Evolutionary conservation across 2,797 vertebrate genomes (phyloP).

Genomic region (Rhabdomys pumilio): DNA sequence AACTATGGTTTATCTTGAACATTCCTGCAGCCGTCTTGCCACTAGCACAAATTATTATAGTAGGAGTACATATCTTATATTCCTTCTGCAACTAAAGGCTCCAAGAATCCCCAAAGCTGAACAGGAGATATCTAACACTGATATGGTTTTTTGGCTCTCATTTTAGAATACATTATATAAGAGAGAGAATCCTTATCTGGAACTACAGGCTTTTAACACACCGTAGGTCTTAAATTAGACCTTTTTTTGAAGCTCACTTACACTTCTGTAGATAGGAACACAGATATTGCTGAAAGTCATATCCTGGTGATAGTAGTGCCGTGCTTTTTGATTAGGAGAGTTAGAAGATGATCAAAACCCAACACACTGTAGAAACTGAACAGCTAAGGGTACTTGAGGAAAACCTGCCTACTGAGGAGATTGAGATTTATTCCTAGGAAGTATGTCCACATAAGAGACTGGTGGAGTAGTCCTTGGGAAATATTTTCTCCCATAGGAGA

Average conservation of each 20-base stretch:
- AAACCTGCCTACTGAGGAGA: constrained; percentile 21
- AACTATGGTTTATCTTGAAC: constrained; percentile 73
- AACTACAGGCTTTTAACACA: constrained; percentile 80
- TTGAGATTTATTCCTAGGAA: constrained; percentile 67
- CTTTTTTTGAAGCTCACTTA: constrained; percentile 78
- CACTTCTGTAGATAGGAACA: constrained; percentile 72
- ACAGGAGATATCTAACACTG: constrained; percentile 65
- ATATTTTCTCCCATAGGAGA: constrained; percentile 13
- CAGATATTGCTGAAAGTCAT: constrained; percentile 66
- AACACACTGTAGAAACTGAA: not conserved
- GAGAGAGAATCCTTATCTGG: constrained; percentile 79
- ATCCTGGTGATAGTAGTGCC: not conserved
- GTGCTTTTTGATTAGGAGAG: not conserved
- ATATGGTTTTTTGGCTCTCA: constrained; percentile 46
- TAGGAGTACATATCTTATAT: constrained; percentile 12
- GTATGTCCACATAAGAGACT: constrained; percentile 7
- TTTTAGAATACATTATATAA: constrained; percentile 74
- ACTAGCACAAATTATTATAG: constrained; percentile 67
- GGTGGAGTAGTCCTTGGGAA: constrained; percentile 39
- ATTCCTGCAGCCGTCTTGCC: constrained; percentile 51
- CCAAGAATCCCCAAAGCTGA: constrained; percentile 51
- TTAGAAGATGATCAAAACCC: not conserved
- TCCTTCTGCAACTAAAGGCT: constrained; percentile 66
- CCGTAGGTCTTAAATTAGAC: constrained; percentile 75
- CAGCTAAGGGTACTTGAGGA: constrained; percentile 42